Percentiles rank a stretch among this genome's conserved stretches.
Evolutionary conservation across 2,888 invertebrate species (phyloP).

Genomic region (Diarsia brunnea): DNA sequence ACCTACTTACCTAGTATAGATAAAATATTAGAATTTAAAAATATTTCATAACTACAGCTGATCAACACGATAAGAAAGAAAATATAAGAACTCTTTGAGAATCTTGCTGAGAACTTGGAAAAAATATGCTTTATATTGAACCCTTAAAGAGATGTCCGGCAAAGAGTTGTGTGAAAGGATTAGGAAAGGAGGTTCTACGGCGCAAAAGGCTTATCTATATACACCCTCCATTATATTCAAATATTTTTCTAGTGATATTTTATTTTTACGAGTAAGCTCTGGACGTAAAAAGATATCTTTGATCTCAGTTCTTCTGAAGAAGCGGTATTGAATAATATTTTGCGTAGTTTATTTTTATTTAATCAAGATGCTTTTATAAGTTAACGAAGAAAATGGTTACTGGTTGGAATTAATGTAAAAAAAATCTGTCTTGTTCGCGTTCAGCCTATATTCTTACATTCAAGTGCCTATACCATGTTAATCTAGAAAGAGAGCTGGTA

Average conservation of each 20-base stretch:
- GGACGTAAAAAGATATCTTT: constrained; percentile 78
- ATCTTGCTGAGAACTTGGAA: constrained; percentile 41
- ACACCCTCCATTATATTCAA: constrained; percentile 82
- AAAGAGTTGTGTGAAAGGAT: constrained; percentile 84
- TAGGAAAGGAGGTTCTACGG: constrained; percentile 71
- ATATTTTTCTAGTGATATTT: constrained; percentile 89
- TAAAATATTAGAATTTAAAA: background rate
- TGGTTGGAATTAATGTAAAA: background rate
- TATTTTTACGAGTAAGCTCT: constrained; percentile 79
- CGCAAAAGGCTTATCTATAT: constrained; percentile 82
- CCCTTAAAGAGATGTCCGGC: constrained; percentile 82
- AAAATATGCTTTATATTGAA: constrained; percentile 68
- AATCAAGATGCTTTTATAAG: constrained; percentile 26
- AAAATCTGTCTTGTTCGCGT: background rate
- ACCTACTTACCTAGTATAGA: too few relatives aligned
- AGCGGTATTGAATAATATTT: constrained; percentile 60
- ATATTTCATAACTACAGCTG: constrained; percentile 19
- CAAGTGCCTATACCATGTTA: background rate
- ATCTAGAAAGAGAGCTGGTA: background rate
- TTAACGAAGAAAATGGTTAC: constrained; percentile 12
- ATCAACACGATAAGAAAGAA: constrained; percentile 25
- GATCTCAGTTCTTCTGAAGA: constrained; percentile 76
- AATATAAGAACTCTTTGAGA: constrained; percentile 35
- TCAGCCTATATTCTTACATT: background rate
- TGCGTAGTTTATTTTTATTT: constrained; percentile 63